phyloP scores from a whole-genome alignment of 2,888 invertebrate species.

The Cremastobaeus sp. region DNA sequence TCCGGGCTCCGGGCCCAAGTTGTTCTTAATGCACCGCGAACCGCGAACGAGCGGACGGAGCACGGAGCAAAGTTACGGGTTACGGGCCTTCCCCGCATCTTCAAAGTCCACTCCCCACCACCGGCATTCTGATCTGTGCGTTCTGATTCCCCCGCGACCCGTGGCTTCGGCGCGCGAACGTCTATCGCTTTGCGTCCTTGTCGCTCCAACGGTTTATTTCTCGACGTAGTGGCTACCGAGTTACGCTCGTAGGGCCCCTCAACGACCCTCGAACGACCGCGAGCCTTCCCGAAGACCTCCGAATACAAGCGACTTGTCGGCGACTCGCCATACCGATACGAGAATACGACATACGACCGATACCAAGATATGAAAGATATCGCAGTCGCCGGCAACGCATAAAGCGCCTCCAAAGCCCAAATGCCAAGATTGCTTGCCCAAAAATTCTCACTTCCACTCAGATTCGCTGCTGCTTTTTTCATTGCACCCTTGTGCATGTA shows the following conservation, averaged over 20 bases:
- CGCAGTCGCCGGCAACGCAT: no score
- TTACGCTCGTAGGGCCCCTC: constrained; percentile 77
- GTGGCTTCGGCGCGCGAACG: constrained; percentile 34
- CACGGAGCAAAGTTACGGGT: constrained; percentile 27
- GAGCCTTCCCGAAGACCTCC: constrained; percentile 70
- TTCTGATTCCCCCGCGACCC: constrained; percentile 36
- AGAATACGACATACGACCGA: no score
- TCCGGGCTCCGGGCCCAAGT: neutral
- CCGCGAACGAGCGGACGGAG: no score
- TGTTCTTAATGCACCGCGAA: neutral
- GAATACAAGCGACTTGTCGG: constrained; percentile 65
- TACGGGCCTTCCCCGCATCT: constrained; percentile 24
- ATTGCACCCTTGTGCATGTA: no score
- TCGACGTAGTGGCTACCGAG: constrained; percentile 77
- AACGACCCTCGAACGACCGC: constrained; percentile 68
- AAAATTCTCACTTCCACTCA: no score
- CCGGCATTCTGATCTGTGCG: constrained; percentile 8
- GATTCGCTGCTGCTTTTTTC: no score
- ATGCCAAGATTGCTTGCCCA: no score
- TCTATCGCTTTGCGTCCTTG: constrained; percentile 50
- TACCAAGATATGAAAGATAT: no score
- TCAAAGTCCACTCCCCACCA: constrained; percentile 47
- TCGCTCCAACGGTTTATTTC: constrained; percentile 61
- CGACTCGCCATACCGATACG: neutral
- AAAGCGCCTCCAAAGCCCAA: no score